These are phyloP conservation scores for Parasteatoda tepidariorum DNA, from an alignment of 1,140 invertebrate genomes.

Conservation along the genomic window DNA sequence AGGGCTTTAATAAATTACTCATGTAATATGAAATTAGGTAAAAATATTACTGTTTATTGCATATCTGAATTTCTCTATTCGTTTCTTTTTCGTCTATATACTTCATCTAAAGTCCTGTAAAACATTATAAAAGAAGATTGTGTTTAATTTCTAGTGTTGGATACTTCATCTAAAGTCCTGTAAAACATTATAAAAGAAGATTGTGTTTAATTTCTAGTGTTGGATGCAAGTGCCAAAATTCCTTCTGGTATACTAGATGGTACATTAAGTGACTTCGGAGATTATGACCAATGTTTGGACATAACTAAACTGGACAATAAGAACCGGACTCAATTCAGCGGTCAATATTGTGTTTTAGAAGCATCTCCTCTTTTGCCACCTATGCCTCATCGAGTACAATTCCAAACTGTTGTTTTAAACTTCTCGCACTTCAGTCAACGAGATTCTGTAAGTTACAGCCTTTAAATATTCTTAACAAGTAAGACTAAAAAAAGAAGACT, in stretches of 20 bases:
- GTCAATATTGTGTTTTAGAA: slow-evolving; percentile 54
- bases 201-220: slow-evolving; percentile 59
- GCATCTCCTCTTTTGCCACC: slow-evolving; percentile 14
- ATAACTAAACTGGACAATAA: slow-evolving; percentile 35
- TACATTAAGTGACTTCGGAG: slow-evolving; percentile 66
- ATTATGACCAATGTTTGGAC: slow-evolving; percentile 66
- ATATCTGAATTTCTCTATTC: no score
- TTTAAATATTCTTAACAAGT: background rate
- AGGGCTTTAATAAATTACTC: no score
- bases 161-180: no score
- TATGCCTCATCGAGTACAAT: slow-evolving; percentile 45
- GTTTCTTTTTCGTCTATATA: no score
- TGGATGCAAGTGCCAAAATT: slow-evolving; percentile 67
- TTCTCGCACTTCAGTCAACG: slow-evolving; percentile 9
- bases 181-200: no score
- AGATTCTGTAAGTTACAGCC: slow-evolving; percentile 39
- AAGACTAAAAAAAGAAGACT: no score
- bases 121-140: no score
- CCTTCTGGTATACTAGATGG: slow-evolving; percentile 66
- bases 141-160: slow-evolving; percentile 63
- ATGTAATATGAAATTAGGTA: no score
- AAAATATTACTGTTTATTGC: no score
- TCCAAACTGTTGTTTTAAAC: slow-evolving; percentile 48
- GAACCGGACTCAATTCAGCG: slow-evolving; percentile 31
- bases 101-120: no score